These are phyloP conservation scores for Pandemis cinnamomeana DNA, from an alignment of 2,888 invertebrate species.

Conservation along the genomic window DNA sequence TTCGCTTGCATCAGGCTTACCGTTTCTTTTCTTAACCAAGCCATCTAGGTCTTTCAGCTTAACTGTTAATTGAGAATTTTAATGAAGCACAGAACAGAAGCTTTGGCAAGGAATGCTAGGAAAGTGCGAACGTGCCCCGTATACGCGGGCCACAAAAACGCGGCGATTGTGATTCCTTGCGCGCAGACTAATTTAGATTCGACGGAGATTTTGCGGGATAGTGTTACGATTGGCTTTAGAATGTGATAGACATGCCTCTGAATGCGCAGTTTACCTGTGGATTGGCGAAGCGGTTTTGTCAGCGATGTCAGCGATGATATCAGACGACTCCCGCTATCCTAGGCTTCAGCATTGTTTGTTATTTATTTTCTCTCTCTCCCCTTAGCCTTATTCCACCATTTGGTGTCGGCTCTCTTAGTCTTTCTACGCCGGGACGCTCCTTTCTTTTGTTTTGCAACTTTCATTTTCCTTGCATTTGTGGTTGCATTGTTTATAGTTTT, in stretches of 20 bases:
- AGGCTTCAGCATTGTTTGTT: too few relatives aligned
- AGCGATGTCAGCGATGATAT: too few relatives aligned
- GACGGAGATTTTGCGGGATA: slow-evolving; percentile 38
- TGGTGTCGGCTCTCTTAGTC: too few relatives aligned
- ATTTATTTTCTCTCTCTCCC: too few relatives aligned
- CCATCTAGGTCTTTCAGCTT: not conserved
- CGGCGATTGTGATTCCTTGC: slow-evolving; percentile 40
- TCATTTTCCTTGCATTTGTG: too few relatives aligned
- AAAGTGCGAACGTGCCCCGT: slow-evolving; percentile 44
- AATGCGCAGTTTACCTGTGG: not conserved
- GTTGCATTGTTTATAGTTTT: too few relatives aligned
- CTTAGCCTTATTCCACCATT: too few relatives aligned
- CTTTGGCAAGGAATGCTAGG: slow-evolving; percentile 37
- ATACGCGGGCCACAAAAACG: slow-evolving; percentile 41
- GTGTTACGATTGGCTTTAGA: slow-evolving; percentile 27
- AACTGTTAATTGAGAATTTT: slow-evolving; percentile 34
- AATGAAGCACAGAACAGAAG: slow-evolving; percentile 10
- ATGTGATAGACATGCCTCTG: slow-evolving; percentile 14
- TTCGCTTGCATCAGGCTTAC: not conserved
- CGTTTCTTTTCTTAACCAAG: not conserved
- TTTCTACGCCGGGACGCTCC: too few relatives aligned
- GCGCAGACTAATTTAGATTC: slow-evolving; percentile 44
- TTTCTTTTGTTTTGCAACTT: too few relatives aligned
- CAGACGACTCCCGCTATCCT: too few relatives aligned
- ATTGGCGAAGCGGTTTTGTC: not conserved